phyloP scores from a whole-genome alignment of 2,888 invertebrate genomes.

The Melanchra persicariae region DNA sequence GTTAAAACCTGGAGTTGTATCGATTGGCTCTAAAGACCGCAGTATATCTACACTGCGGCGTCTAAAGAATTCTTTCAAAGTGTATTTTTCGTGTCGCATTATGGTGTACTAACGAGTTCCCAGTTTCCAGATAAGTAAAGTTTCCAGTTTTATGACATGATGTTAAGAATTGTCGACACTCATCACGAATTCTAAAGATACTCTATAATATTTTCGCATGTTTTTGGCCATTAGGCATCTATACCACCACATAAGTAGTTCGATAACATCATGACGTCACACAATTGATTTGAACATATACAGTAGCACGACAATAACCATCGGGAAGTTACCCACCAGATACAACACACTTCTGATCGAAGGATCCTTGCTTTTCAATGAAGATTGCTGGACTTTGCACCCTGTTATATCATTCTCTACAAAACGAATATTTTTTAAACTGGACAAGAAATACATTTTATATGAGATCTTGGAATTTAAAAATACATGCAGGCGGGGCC shows the following conservation, averaged over 20 bases:
- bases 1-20: slow-evolving; percentile 2
- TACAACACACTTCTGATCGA: too few relatives aligned
- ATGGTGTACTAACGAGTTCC: background rate
- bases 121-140: background rate
- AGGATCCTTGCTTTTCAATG: too few relatives aligned
- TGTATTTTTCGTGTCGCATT: background rate
- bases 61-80: background rate
- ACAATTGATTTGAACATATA: too few relatives aligned
- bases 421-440: background rate
- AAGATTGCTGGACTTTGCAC: too few relatives aligned
- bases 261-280: too few relatives aligned
- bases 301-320: too few relatives aligned
- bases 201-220: too few relatives aligned
- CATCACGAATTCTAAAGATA: background rate
- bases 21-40: background rate
- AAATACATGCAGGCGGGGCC: background rate
- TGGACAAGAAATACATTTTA: too few relatives aligned
- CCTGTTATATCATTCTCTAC: too few relatives aligned
- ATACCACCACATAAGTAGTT: background rate
- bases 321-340: too few relatives aligned
- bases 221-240: background rate
- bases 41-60: background rate
- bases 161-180: background rate
- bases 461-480: background rate
- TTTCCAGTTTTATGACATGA: too few relatives aligned